A percentile compares a stretch with the other conserved stretches of the same genome.
phyloP scores from a whole-genome alignment of 2,113 vertebrate species.

The Sapayoa aenigma region DNA sequence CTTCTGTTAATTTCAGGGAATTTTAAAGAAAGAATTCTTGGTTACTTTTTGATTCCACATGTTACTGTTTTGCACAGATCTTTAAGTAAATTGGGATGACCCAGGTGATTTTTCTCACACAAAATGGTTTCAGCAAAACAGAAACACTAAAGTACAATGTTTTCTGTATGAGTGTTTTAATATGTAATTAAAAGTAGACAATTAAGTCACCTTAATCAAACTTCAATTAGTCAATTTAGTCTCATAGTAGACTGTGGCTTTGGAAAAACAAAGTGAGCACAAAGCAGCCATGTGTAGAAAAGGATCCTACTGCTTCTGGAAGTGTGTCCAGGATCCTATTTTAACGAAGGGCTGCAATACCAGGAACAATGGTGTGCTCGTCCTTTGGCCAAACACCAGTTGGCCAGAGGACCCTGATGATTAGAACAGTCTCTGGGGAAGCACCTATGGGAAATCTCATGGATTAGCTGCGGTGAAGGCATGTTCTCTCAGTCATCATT shows the following conservation, averaged over 20 bases:
- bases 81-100: neutral
- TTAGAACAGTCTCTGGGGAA: neutral
- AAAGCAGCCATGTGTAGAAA: neutral
- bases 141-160: neutral
- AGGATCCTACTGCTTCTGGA: neutral
- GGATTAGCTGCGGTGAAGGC: neutral
- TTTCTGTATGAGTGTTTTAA: neutral
- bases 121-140: neutral
- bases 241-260: neutral
- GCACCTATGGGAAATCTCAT: neutral
- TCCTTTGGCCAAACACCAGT: neutral
- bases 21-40: neutral
- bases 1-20: neutral
- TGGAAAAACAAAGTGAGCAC: neutral
- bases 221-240: neutral
- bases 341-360: constrained; percentile 14
- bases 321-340: neutral
- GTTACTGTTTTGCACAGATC: neutral
- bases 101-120: neutral
- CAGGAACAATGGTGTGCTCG: neutral
- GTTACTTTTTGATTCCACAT: neutral
- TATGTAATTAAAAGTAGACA: neutral
- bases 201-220: neutral
- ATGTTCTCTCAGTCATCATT: neutral
- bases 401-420: neutral